A percentile compares a stretch with the other conserved stretches of the same genome.
Evolutionary conservation across 1,140 invertebrate species (phyloP).

Genomic region (Schlechtendalia chinensis): DNA sequence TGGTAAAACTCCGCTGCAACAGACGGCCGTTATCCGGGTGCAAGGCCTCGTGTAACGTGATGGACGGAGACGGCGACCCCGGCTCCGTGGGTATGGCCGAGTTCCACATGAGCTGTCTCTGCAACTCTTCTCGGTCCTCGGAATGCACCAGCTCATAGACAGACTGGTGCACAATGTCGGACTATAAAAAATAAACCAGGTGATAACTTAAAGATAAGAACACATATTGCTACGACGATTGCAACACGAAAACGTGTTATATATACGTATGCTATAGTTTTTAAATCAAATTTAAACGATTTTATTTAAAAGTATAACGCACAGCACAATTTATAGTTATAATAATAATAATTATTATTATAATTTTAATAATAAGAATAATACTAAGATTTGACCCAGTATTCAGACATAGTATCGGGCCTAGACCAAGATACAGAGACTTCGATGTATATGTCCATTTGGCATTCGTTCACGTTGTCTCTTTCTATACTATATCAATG

Average conservation of each 20-base stretch:
- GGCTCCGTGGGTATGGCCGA: constrained; percentile 81
- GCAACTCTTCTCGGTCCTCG: constrained; percentile 96
- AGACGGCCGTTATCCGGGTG: constrained; percentile 81
- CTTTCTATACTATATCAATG: too few species aligned
- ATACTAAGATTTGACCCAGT: too few species aligned
- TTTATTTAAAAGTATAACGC: not conserved
- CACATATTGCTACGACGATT: not conserved
- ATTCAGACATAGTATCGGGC: too few species aligned
- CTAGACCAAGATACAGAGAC: too few species aligned
- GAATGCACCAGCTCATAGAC: constrained; percentile 98
- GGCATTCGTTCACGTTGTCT: too few species aligned
- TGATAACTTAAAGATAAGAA: constrained; percentile 19
- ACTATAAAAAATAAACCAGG: constrained; percentile 67
- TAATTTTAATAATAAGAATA: too few species aligned
- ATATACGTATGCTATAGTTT: not conserved
- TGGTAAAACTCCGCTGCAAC: constrained; percentile 92
- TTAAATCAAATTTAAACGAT: not conserved
- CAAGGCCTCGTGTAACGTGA: constrained; percentile 81
- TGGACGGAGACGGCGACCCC: constrained; percentile 60
- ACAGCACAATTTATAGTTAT: too few species aligned
- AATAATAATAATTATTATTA: too few species aligned
- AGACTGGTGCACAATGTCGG: constrained; percentile 98
- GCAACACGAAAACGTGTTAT: not conserved
- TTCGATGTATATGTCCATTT: too few species aligned
- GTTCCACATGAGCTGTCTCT: constrained; percentile 94